phyloP scores from a whole-genome alignment of 2,888 invertebrate genomes.

The Drosophila multiciliata region DNA sequence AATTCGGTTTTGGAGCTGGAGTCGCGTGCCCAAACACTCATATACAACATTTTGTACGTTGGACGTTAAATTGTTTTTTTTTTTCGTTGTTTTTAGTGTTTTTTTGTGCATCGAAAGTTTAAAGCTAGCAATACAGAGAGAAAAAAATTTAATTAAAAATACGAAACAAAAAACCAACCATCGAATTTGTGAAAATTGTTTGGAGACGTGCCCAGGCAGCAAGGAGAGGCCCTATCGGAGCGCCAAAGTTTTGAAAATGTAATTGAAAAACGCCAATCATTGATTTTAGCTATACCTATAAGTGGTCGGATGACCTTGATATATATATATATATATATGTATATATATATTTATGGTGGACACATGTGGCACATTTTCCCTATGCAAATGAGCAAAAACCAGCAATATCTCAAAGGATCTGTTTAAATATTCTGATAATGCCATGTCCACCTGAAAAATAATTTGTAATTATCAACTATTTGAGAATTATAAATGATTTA shows the following conservation, averaged over 20 bases:
- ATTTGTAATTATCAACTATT: background rate
- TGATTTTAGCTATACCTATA: background rate
- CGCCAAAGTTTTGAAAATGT: constrained; percentile 55
- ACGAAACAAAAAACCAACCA: constrained; percentile 8
- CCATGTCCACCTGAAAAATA: background rate
- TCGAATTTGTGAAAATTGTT: constrained; percentile 43
- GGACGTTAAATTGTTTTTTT: constrained; percentile 23
- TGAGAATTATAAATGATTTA: background rate
- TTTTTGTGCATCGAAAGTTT: constrained; percentile 46
- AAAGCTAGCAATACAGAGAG: constrained; percentile 19
- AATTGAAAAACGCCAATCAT: constrained; percentile 50
- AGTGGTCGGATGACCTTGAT: constrained; percentile 43
- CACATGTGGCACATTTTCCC: background rate
- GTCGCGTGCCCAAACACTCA: constrained; percentile 45
- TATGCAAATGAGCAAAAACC: constrained; percentile 8
- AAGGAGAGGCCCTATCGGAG: constrained; percentile 29
- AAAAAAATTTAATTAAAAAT: constrained; percentile 5
- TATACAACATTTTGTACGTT: constrained; percentile 25
- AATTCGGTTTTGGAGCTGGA: constrained; percentile 15
- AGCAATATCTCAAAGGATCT: background rate
- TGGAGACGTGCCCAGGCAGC: constrained; percentile 36
- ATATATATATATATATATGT: background rate
- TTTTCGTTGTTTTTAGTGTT: constrained; percentile 37
- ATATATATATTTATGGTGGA: background rate
- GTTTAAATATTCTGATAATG: background rate